Conservation (phyloP, 2,888 invertebrate species). For the Agrochola macilenta region DNA sequence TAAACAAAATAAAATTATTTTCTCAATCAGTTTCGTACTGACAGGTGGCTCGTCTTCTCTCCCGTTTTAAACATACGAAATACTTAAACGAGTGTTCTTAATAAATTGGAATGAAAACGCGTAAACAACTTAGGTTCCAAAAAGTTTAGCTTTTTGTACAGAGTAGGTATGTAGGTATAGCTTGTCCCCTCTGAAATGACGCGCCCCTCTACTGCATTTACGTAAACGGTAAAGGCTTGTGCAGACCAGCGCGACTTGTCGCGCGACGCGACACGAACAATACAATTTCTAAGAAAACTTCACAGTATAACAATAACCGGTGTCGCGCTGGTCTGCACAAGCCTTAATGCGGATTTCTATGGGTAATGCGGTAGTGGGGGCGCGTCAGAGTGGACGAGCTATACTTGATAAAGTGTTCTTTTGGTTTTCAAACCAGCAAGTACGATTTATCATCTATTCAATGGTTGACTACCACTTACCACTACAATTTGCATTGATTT, state of each 20-base stretch:
- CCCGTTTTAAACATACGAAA: not conserved
- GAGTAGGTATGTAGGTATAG: not conserved
- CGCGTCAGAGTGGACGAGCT: no score
- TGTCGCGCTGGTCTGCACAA: no score
- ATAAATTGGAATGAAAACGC: not conserved
- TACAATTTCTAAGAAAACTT: no score
- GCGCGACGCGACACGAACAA: no score
- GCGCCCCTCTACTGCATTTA: no score
- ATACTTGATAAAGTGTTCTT: conserved; percentile 1
- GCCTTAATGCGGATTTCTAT: no score
- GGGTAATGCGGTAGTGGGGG: no score
- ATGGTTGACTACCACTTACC: not conserved
- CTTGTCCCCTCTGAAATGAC: not conserved
- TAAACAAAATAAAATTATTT: not conserved
- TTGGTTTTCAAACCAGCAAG: not conserved
- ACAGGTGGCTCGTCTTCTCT: not conserved
- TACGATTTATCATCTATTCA: not conserved
- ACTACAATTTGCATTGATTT: conserved; percentile 37
- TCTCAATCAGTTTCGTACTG: not conserved
- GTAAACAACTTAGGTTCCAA: not conserved
- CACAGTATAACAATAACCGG: no score
- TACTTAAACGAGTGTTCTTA: not conserved
- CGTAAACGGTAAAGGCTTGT: no score
- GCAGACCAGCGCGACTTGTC: no score
- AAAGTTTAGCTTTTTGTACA: not conserved